Base-by-base conservation (phyloP, 2,888 invertebrate species). In the Pollenia labialis region DNA sequence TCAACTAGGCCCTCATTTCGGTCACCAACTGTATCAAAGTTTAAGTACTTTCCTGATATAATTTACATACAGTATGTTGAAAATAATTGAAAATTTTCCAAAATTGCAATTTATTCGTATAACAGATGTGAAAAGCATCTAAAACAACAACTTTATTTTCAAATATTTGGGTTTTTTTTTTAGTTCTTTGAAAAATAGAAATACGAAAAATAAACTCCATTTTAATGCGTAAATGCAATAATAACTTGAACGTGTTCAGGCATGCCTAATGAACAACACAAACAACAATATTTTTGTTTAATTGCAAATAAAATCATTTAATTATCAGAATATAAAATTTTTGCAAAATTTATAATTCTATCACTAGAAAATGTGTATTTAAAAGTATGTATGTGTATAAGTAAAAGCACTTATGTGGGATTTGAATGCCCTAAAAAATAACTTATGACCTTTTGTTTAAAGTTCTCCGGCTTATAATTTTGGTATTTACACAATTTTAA, bases 1-100 rank as follows among this genome's bases (percentile, higher is more conserved):
- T 32, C 32, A 32, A 32, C 32, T 32, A 32, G 32, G 32, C 32
- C 32, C 6, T 6, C 23, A 23, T 66, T 32, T 40, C 12, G 10
- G 32, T 11, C 32, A 68, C 50, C 6, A 32, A 11, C 68, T 68
- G 50, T 68, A 32, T 4, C 12, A 32, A n/a, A 10, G 50, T 50
- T 12, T n/a, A 50, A 50, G n/a, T 50, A 11, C 32, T 46, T 58
- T 40, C 23, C 42, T 44, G 56, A 60, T 46, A 60, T 56, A 77
- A 77, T 66, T 77, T 77, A 54, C 54, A 40, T 68, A 54, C 54
- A 56, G 64, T 14, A 14, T 52, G 14, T 64, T 23, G 64, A 62
- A 75, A 75, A 75, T 62, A 62, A 75, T 72, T 72, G 72, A 56
- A 72, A 14, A 46, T 46, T 72, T 46, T 72, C 46, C 54, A 11